phyloP scores from a whole-genome alignment of 2,888 invertebrate genomes.

The Atrina japonica region DNA sequence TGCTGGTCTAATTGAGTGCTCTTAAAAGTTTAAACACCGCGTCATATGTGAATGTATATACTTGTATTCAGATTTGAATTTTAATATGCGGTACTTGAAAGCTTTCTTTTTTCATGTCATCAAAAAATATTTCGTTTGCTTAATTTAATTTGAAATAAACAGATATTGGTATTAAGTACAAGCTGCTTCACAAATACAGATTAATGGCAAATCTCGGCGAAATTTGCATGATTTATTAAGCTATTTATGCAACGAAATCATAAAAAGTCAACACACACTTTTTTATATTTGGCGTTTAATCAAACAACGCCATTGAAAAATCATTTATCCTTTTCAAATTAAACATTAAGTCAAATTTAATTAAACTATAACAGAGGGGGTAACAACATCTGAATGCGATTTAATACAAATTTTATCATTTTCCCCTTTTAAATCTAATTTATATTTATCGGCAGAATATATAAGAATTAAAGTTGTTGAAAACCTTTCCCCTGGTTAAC shows the following conservation, averaged over 20 bases:
- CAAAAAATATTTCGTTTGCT: not conserved
- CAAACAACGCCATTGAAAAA: slow-evolving; percentile 16
- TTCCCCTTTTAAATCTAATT: too few species aligned
- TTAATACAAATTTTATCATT: too few species aligned
- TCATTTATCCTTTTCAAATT: slow-evolving; percentile 23
- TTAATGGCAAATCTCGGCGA: slow-evolving; percentile 11
- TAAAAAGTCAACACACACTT: not conserved
- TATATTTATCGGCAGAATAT: too few species aligned
- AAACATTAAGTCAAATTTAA: slow-evolving; percentile 31
- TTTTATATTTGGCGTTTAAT: slow-evolving; percentile 15
- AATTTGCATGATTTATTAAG: slow-evolving; percentile 29
- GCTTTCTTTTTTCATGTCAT: too few species aligned
- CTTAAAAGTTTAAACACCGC: too few species aligned
- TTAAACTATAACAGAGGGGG: slow-evolving; percentile 23
- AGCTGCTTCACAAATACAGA: slow-evolving; percentile 28
- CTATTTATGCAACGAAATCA: slow-evolving; percentile 30
- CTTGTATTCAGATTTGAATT: not conserved
- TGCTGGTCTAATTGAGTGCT: slow-evolving; percentile 20
- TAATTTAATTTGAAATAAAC: slow-evolving; percentile 29
- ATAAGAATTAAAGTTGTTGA: too few species aligned
- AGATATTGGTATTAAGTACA: slow-evolving; percentile 32
- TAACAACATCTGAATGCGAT: not conserved
- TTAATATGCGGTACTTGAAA: slow-evolving; percentile 17
- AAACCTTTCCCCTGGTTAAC: too few species aligned
- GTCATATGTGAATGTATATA: not conserved